Base-by-base conservation (phyloP, 2,113 vertebrate genomes). In the Pelecanoides urinatrix region DNA sequence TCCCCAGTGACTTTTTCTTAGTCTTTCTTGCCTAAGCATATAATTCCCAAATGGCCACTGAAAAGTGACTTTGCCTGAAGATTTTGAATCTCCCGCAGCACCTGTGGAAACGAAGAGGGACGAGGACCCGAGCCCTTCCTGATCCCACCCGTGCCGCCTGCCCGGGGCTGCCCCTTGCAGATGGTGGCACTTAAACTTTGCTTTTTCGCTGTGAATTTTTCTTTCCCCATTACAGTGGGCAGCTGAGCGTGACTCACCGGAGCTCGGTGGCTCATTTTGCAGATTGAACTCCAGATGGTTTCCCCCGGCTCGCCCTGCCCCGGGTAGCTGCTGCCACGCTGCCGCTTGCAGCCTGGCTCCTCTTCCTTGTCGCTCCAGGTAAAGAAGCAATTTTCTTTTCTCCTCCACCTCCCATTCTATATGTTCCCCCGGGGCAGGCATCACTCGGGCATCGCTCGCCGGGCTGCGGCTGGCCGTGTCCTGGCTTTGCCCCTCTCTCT, bases 361-460 rank as follows among this genome's bases (percentile, higher is more conserved):
- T 50, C 61, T 56, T 25, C 38, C 20, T n/a, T 16, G 11, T 53
- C 1, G 3, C 34, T 58, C 55, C 38, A n/a, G 36, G 62, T 23
- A 30, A 45, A 70, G 80, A 80, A 22, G 55, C 0, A 0, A 20
- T 59, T 45, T 38, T 71, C 71, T 19, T 25, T 66, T 19, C 42
- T 72, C 30, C 26, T 53, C 40, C 67, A 32, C 19, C 12, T 56
- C n/a, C 38, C 2, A 0, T 32, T 44, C 45, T 47, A 11, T 29
- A 7, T 19, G 5, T 29, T 32, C 4, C 9, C 6, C 16, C 0
- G 2, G 42, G 17, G 16, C 11, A 32, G 42, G 74, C 49, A 34
- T 26, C 18, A 6, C n/a, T 65, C 1, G 1, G 53, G n/a, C 40
- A 16, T 34, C 19, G 5, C n/a, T 73, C 1, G 0, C 13, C 2